Evolutionary conservation across 2,888 invertebrate species (phyloP).

Genomic region (Germaria angustata): DNA sequence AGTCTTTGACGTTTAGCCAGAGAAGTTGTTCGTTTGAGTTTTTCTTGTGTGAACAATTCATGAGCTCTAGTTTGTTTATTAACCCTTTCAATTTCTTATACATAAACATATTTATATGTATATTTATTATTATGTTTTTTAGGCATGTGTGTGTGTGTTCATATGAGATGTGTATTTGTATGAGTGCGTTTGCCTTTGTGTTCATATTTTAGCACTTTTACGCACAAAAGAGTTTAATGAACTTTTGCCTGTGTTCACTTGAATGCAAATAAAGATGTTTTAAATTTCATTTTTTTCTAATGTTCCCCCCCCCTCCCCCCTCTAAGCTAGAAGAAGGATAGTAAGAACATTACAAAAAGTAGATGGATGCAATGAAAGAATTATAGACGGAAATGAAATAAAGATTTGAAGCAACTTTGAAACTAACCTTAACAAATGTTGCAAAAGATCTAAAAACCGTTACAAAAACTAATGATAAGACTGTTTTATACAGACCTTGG

Average conservation of each 20-base stretch:
- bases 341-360: not conserved
- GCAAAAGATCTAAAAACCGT: too few relatives aligned
- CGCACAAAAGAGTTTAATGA: constrained; percentile 58
- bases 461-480: too few relatives aligned
- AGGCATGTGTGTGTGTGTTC: not conserved
- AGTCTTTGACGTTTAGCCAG: constrained; percentile 44
- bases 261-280: constrained; percentile 33
- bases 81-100: constrained; percentile 25
- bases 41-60: constrained; percentile 8
- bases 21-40: constrained; percentile 14
- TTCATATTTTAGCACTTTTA: constrained; percentile 42
- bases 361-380: not conserved
- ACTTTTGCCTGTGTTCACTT: constrained; percentile 41
- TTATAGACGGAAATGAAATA: not conserved
- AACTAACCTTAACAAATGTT: too few relatives aligned
- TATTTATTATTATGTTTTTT: not conserved
- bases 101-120: not conserved
- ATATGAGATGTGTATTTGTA: not conserved
- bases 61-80: constrained; percentile 43
- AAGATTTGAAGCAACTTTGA: too few relatives aligned
- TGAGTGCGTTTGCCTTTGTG: not conserved
- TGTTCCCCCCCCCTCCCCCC: not conserved
- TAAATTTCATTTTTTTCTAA: not conserved
- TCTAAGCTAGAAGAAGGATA: not conserved
- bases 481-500: too few relatives aligned